Evolutionary conservation across 2,888 invertebrate species (phyloP).

Genomic region (Eupithecia centaureata): DNA sequence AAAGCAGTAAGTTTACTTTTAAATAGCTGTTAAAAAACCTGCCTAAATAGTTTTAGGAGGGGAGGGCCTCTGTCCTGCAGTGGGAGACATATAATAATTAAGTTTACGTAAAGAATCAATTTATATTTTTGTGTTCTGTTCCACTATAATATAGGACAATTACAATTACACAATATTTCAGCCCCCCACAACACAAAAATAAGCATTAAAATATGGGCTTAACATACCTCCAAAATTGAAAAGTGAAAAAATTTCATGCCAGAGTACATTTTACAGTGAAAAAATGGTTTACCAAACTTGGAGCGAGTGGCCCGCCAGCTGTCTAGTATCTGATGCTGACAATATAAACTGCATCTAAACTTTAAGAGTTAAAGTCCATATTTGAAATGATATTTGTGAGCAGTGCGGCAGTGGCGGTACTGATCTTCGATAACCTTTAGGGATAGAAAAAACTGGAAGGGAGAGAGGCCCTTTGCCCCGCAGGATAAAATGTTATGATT

Average conservation of each 20-base stretch:
- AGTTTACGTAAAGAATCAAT: not conserved
- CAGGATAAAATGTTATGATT: not conserved
- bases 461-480: not conserved
- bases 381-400: not conserved
- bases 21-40: not conserved
- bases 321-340: not conserved
- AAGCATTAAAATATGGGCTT: not conserved
- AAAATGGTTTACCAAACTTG: not conserved
- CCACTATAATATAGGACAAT: not conserved
- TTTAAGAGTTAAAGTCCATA: not conserved
- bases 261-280: not conserved
- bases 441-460: not conserved
- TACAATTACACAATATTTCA: no score
- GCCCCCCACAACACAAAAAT: not conserved
- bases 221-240: no score
- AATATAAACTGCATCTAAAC: not conserved
- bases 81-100: no score
- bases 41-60: not conserved
- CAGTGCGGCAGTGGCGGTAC: not conserved
- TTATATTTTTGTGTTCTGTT: not conserved
- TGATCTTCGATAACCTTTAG: not conserved
- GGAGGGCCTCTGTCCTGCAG: no score
- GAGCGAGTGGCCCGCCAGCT: not conserved
- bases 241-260: no score
- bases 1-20: slow-evolving; percentile 29